Evolutionary conservation across 2,888 invertebrate species (phyloP).

Genomic region (Pachliopta kotzebuea): DNA sequence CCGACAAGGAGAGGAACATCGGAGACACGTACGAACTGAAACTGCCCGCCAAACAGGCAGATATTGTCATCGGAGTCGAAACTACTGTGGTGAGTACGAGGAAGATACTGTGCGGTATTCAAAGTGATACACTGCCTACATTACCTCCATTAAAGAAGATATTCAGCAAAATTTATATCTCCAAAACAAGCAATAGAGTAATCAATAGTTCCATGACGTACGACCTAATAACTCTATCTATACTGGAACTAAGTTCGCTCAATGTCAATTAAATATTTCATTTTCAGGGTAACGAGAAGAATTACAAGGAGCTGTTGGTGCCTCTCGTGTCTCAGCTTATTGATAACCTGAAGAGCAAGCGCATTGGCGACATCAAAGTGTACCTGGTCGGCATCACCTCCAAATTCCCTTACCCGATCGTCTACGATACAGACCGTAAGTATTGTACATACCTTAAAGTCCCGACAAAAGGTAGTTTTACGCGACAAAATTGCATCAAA

Average conservation of each 20-base stretch:
- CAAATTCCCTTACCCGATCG: constrained; percentile 66
- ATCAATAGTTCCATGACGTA: no score
- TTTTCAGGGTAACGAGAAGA: constrained; percentile 78
- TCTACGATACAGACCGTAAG: constrained; percentile 71
- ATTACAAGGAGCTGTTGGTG: constrained; percentile 82
- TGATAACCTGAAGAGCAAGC: constrained; percentile 80
- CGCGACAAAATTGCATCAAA: no score
- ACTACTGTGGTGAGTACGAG: constrained; percentile 54
- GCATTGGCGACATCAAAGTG: constrained; percentile 68
- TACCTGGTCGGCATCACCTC: constrained; percentile 80
- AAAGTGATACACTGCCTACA: no score
- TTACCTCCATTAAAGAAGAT: no score
- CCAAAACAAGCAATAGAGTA: no score
- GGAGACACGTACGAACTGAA: constrained; percentile 84
- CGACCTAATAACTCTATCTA: no score
- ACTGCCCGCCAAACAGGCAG: constrained; percentile 87
- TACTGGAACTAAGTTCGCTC: no score
- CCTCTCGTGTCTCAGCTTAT: constrained; percentile 82
- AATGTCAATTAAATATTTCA: not conserved
- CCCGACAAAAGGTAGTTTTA: no score
- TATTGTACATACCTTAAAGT: constrained; percentile 31
- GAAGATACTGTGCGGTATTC: no score
- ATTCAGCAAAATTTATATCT: no score
- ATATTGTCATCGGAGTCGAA: constrained; percentile 90
- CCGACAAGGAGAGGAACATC: constrained; percentile 61